These are phyloP conservation scores for Struthidea cinerea DNA, from an alignment of 2,113 vertebrate species.

Conservation along the genomic window DNA sequence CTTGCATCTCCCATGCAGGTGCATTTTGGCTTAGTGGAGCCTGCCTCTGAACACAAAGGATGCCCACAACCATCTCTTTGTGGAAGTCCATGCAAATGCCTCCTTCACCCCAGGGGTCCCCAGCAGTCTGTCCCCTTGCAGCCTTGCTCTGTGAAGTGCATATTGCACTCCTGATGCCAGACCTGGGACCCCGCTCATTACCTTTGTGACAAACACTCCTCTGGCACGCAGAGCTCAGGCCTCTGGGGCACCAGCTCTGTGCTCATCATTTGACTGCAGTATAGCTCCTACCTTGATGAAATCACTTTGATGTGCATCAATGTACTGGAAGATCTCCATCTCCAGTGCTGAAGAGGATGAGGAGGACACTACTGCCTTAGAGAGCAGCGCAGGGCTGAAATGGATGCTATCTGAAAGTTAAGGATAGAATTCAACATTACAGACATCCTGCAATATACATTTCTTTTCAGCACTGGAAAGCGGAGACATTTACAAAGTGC, in stretches of 20 bases:
- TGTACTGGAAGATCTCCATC: conserved; percentile 49
- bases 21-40: neutral
- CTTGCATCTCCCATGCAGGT: neutral
- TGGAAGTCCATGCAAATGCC: neutral
- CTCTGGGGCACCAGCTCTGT: neutral
- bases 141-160: neutral
- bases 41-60: neutral
- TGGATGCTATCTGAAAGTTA: neutral
- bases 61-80: no score
- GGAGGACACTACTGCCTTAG: neutral
- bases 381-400: neutral
- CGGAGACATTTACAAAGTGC: neutral
- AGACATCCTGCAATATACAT: neutral
- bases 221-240: fast-evolving
- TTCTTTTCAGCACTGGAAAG: neutral
- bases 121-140: neutral
- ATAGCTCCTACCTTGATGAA: conserved; percentile 61
- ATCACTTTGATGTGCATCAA: conserved; percentile 63
- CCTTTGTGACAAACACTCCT: neutral
- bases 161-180: neutral
- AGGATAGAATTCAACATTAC: neutral
- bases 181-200: neutral
- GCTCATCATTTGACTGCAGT: neutral
- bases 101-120: neutral
- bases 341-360: neutral